Conservation (phyloP, 2,797 vertebrate species). For the Typhlichthys eigenmanni region DNA sequence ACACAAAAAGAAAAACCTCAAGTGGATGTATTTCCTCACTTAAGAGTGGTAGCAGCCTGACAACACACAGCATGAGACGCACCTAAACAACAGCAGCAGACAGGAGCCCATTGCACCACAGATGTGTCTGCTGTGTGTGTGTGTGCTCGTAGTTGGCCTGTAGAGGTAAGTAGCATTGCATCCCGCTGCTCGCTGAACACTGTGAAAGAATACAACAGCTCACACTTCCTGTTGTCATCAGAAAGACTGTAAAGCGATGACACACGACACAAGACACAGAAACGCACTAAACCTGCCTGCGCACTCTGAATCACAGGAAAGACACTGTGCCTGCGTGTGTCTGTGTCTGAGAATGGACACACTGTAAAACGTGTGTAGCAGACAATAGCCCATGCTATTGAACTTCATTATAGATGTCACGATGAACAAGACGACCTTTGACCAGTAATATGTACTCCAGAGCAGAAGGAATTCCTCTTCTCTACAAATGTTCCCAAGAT, state of each 20-base stretch:
- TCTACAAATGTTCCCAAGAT: no score
- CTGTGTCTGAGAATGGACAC: neutral
- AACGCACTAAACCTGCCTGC: conserved; percentile 11
- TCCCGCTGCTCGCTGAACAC: neutral
- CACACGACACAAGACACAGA: conserved; percentile 10
- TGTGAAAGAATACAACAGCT: conserved; percentile 15
- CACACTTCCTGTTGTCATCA: conserved; percentile 57
- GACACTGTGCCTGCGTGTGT: conserved; percentile 1
- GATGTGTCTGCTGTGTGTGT: neutral
- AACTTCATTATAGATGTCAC: neutral
- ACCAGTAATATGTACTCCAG: no score
- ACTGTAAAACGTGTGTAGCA: neutral
- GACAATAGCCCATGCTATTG: neutral
- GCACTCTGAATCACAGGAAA: conserved; percentile 37
- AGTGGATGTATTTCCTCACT: no score
- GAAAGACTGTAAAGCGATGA: conserved; percentile 27
- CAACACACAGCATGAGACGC: neutral
- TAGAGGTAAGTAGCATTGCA: neutral
- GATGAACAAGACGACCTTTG: no score
- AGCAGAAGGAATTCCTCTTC: no score
- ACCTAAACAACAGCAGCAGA: conserved; percentile 3
- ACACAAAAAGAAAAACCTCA: no score
- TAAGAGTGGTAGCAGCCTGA: no score
- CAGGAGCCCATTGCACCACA: neutral
- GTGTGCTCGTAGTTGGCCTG: no score